Evolutionary conservation across 2,113 vertebrate genomes (phyloP), one percentile per base, ranked within the genome.

Genomic region (Condylura cristata): DNA sequence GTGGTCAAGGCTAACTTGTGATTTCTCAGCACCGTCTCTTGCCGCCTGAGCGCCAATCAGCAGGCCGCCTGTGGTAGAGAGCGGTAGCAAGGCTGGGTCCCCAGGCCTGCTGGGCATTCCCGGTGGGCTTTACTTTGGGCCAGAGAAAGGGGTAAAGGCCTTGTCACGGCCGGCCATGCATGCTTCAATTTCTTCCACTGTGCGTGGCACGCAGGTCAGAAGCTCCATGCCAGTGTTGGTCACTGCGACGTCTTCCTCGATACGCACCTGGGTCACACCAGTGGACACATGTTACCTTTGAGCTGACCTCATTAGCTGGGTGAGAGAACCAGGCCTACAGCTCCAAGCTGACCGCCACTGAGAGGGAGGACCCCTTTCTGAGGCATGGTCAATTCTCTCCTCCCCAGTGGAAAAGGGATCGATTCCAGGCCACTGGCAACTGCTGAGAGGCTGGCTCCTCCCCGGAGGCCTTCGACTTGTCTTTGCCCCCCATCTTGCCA

Each of bases 171-270:
- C 98, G 0, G 99, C 98, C 99, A 99, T 99, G 97, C 99, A 99
- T 0, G 98, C 98, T 96, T 99, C 99, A 0, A 99, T 99, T 75
- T 99, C 99, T 46, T 99, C 99, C 92, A 99, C 99, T 0, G 99
- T 99, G n/a, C 99, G 99, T 0, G 99, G 99, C 61, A 99, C 99
- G 0, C 99, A 99, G 7, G 99, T 99, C 92, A 99, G 98, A 97
- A 99, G 98, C 97, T 99, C 99, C 61, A 99, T 96, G 0, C 99
- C 99, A 0, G 37, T 93, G 11, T 98, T 97, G 0, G 99, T 99
- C 97, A 99, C 99, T 0, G 95, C 99, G 0, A 99, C 98, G 90
- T 99, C 98, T 0, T 99, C 99, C 96, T 99, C 99, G 3, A 99
- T 99, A 6, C 99, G 99, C 87, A 99, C 99, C 99, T 99, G 98